Evolutionary conservation across 92 coral and sea anemone species (phyloP).

Genomic region (Pocillopora grandis): DNA sequence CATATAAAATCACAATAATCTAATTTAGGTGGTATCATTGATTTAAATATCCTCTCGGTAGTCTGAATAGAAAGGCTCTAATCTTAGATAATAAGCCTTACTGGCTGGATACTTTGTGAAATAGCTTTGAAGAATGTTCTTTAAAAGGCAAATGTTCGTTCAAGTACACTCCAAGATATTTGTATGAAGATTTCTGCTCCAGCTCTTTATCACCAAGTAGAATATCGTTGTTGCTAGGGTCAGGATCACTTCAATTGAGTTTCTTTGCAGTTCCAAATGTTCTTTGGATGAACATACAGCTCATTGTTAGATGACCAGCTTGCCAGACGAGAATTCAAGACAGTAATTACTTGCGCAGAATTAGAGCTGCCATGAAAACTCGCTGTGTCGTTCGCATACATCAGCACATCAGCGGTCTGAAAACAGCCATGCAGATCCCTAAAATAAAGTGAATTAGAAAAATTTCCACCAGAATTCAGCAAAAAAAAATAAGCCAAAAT

Average conservation of each 20-base stretch:
- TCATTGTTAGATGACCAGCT: too few relatives aligned
- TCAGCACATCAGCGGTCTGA: too few relatives aligned
- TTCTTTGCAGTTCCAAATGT: neutral
- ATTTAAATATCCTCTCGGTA: neutral
- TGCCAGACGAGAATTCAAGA: too few relatives aligned
- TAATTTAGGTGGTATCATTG: slow-evolving; percentile 27
- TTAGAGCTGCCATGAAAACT: too few relatives aligned
- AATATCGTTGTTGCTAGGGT: neutral
- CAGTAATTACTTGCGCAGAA: too few relatives aligned
- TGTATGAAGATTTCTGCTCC: neutral
- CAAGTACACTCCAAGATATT: neutral
- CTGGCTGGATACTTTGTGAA: neutral
- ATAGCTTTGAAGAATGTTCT: neutral
- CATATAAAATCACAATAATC: slow-evolving; percentile 27
- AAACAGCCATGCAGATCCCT: too few relatives aligned
- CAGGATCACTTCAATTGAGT: neutral
- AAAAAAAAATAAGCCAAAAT: too few relatives aligned
- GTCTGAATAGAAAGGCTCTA: too few relatives aligned
- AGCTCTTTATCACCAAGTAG: neutral
- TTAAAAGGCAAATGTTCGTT: neutral
- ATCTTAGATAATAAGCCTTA: neutral
- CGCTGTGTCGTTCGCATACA: too few relatives aligned
- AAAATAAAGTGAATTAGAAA: too few relatives aligned
- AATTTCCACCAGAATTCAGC: too few relatives aligned
- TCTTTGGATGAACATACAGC: neutral